Evolutionary conservation across 92 coral and sea anemone genomes (phyloP).

Genomic region (Umimayanthus chanpuru): DNA sequence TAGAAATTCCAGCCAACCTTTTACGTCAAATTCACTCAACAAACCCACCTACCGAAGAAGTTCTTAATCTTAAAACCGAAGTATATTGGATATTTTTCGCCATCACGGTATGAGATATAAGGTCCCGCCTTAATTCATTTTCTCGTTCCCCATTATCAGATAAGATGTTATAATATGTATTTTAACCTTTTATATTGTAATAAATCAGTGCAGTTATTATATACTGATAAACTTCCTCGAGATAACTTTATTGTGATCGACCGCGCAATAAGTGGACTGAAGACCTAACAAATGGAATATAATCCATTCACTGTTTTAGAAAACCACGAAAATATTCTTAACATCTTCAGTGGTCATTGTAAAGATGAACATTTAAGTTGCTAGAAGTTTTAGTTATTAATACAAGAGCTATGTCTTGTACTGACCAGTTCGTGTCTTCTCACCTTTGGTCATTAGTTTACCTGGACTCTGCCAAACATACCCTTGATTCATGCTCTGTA

Average conservation of each 20-base stretch:
- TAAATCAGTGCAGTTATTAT: too few relatives aligned
- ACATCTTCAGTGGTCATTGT: too few relatives aligned
- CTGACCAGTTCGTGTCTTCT: not conserved
- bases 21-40: too few relatives aligned
- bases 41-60: not conserved
- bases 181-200: too few relatives aligned
- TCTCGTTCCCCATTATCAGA: not conserved
- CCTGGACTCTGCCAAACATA: conserved; percentile 24
- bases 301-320: not conserved
- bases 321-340: too few relatives aligned
- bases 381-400: not conserved
- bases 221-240: too few relatives aligned
- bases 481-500: not conserved
- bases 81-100: not conserved
- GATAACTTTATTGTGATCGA: not conserved
- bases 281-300: not conserved
- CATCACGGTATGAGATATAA: not conserved
- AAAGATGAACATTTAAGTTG: too few relatives aligned
- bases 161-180: too few relatives aligned
- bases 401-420: not conserved
- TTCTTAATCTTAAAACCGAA: too few relatives aligned
- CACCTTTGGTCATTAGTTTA: conserved; percentile 1
- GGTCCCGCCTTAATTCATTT: not conserved
- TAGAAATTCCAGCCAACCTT: not conserved
- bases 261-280: not conserved